Evolutionary conservation across 2,797 vertebrate species (phyloP), one percentile per base, ranked within the genome.

Genomic region (Pogoniulus pusillus): DNA sequence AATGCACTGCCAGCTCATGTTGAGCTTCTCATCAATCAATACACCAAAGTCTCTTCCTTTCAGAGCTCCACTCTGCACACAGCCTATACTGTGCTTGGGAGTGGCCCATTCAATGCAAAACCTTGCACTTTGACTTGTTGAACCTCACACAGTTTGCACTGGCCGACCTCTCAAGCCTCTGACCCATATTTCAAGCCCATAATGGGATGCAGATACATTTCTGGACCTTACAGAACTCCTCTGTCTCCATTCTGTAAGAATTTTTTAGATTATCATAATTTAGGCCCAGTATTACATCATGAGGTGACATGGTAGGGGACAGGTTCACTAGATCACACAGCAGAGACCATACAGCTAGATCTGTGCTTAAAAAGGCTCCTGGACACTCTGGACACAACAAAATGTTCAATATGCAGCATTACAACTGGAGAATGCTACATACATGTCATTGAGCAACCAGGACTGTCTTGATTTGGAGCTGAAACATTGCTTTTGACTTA

Each of bases 251-350:
- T 58, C 43, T 12, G 53, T 23, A 34, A 49, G 32, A 13, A 30
- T 8, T 7, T 8, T 7, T 60, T 23, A 41, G 53, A 49, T 24
- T 7, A 45, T 51, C 9, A 2, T 19, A 35, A 73, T 76, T 75
- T 51, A 16, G 51, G 12, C 19, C 60, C 59, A 79, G 8, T 24
- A 4, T 51, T 71, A 69, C 41, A 9, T 73, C 1, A 1, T 16
- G 35, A 77, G 7, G n/a, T 59, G 39, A 24, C 0, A 1, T 41
- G 24, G 10, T 69, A 79, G 88, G 55, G 12, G 27, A 27, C 3
- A 41, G 12, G 34, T 16, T 64, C 20, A 23, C 8, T 30, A 75
- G 23, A 58, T 30, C 26, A 12, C 1, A 22, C 0, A 0, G 24
- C 5, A 81, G 9, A 68, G 20, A 75, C 27, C 49, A 58, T 4